A percentile compares a stretch with the other conserved stretches of the same genome.
These are phyloP conservation scores for Notospermus geniculatus DNA, from an alignment of 1,140 invertebrate genomes.

Conservation along the genomic window DNA sequence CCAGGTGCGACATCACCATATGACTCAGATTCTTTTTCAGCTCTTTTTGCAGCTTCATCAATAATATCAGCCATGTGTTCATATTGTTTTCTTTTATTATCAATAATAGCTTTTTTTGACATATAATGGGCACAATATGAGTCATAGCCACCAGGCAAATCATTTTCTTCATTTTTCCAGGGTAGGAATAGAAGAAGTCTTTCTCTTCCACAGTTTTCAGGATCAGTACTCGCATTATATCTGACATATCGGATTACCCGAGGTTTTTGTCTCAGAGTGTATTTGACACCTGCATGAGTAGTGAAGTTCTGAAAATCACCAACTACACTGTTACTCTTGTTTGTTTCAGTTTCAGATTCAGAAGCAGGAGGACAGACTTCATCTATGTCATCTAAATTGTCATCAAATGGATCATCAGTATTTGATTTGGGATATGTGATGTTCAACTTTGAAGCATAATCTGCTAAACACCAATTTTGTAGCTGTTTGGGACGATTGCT, in stretches of 20 bases:
- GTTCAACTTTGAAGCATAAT: conserved; percentile 1
- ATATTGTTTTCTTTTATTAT: conserved; percentile 15
- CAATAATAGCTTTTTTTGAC: conserved; percentile 7
- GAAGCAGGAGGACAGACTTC: no score
- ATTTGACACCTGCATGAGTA: no score
- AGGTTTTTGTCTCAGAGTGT: not conserved
- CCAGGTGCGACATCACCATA: not conserved
- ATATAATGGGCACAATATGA: no score
- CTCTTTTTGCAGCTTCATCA: conserved; percentile 6
- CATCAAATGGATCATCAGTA: not conserved
- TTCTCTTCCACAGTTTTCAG: conserved; percentile 1
- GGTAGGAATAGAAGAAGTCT: not conserved
- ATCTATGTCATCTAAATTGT: no score
- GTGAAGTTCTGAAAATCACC: no score
- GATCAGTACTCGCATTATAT: not conserved
- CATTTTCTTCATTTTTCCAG: not conserved
- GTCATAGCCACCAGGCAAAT: not conserved
- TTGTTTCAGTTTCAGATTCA: no score
- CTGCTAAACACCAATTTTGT: conserved; percentile 4
- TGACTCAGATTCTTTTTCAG: not conserved
- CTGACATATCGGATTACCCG: not conserved
- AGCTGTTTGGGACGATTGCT: conserved; percentile 1
- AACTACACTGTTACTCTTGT: no score
- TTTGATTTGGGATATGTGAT: conserved; percentile 6
- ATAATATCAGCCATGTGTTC: not conserved